These are phyloP conservation scores for Bothrops jararaca DNA, from an alignment of 2,113 vertebrate genomes.

Conservation along the genomic window DNA sequence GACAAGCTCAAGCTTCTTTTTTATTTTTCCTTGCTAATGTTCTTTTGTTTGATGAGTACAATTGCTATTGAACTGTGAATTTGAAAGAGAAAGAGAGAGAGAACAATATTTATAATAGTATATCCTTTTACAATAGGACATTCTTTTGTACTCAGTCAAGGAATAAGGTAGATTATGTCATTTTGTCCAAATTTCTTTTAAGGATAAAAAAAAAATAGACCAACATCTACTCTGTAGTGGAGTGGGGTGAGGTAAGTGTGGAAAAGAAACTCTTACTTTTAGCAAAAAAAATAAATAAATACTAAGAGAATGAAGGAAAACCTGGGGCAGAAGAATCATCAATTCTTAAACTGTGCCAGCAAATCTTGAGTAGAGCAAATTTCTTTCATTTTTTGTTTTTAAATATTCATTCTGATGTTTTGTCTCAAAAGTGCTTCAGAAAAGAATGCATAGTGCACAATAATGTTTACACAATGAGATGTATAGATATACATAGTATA, in stretches of 20 bases:
- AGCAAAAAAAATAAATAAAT: background rate
- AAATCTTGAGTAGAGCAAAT: background rate
- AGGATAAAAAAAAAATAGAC: background rate
- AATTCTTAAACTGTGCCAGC: background rate
- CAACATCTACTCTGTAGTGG: background rate
- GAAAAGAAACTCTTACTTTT: background rate
- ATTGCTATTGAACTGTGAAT: background rate
- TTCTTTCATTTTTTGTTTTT: background rate
- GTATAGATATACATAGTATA: no score
- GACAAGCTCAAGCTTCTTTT: background rate
- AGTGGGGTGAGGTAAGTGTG: background rate
- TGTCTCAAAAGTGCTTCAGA: background rate
- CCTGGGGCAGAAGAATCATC: background rate
- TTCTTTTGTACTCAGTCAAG: background rate
- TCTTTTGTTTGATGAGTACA: background rate
- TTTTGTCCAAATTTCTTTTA: accelerated
- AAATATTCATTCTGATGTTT: background rate
- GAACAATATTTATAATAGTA: background rate
- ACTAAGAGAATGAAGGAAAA: background rate
- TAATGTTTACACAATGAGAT: background rate
- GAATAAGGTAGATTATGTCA: background rate
- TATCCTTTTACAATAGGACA: background rate
- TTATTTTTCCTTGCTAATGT: background rate
- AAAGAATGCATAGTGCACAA: background rate
- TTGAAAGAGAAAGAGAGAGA: background rate